A percentile compares a stretch with the other conserved stretches of the same genome.
Conservation (phyloP, 2,888 invertebrate species). For the Scelioninae gen. 2 region DNA sequence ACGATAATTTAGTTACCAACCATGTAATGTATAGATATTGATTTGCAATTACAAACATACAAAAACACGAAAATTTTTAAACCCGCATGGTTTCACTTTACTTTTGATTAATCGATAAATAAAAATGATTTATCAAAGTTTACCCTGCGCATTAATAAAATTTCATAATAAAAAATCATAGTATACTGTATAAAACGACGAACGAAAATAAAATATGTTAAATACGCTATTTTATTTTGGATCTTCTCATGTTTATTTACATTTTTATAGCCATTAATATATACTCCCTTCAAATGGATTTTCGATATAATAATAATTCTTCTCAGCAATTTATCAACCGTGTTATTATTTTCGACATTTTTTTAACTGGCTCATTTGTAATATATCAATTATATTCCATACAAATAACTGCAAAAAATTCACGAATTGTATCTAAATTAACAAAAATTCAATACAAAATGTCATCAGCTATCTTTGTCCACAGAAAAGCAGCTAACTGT, state of each 20-base stretch:
- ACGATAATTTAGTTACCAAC: conserved; percentile 5
- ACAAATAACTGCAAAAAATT: background rate
- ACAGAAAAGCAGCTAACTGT: too few species aligned
- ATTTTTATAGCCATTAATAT: conserved; percentile 20
- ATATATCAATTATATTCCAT: background rate
- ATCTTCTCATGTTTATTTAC: conserved; percentile 4
- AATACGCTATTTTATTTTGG: background rate
- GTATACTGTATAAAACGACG: too few species aligned
- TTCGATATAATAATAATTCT: conserved; percentile 23
- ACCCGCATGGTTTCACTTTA: background rate
- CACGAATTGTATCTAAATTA: background rate
- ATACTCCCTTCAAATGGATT: conserved; percentile 8
- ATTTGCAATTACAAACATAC: conserved; percentile 5
- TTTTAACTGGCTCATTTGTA: background rate
- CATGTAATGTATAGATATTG: conserved; percentile 1
- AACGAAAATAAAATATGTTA: conserved; percentile 11
- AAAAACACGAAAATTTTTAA: background rate
- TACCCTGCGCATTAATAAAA: too few species aligned
- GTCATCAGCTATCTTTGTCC: too few species aligned
- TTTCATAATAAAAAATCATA: too few species aligned
- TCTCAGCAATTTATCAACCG: conserved; percentile 11
- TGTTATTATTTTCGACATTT: conserved; percentile 5
- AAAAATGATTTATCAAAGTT: background rate
- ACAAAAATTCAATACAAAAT: too few species aligned
- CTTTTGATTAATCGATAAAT: background rate